Conservation (phyloP, 2,888 invertebrate genomes). For the Ormyrus rosae region DNA sequence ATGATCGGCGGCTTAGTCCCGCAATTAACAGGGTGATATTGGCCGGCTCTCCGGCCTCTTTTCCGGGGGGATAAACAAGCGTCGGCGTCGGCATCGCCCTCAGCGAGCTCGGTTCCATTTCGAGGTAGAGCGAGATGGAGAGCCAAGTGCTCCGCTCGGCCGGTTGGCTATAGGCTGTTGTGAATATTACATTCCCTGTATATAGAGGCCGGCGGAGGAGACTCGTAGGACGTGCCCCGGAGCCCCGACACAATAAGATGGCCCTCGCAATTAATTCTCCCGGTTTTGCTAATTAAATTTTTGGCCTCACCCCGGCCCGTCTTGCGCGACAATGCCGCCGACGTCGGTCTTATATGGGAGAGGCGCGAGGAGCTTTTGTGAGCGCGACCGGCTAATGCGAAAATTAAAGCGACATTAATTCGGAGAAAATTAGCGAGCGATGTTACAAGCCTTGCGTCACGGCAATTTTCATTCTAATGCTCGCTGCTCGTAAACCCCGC, state of each 20-base stretch:
- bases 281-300: slow-evolving; percentile 74
- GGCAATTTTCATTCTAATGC: slow-evolving; percentile 14
- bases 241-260: slow-evolving; percentile 70
- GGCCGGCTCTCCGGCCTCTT: not conserved
- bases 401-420: slow-evolving; percentile 56
- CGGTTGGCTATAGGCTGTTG: slow-evolving; percentile 63
- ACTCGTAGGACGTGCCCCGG: slow-evolving; percentile 39
- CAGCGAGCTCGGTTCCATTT: slow-evolving; percentile 26
- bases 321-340: slow-evolving; percentile 30
- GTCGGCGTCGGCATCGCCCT: not conserved
- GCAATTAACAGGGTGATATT: not conserved
- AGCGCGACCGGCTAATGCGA: slow-evolving; percentile 42
- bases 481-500: no score
- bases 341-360: slow-evolving; percentile 19
- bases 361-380: slow-evolving; percentile 45
- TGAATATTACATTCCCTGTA: slow-evolving; percentile 75
- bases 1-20: not conserved
- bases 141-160: slow-evolving; percentile 6
- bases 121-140: slow-evolving; percentile 22
- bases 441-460: slow-evolving; percentile 3
- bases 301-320: slow-evolving; percentile 61
- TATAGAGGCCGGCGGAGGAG: slow-evolving; percentile 63
- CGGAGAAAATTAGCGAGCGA: slow-evolving; percentile 53
- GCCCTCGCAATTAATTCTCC: slow-evolving; percentile 73
- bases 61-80: not conserved